Evolutionary conservation across 2,113 vertebrate genomes (phyloP).

Genomic region (Grammomys dolichurus): DNA sequence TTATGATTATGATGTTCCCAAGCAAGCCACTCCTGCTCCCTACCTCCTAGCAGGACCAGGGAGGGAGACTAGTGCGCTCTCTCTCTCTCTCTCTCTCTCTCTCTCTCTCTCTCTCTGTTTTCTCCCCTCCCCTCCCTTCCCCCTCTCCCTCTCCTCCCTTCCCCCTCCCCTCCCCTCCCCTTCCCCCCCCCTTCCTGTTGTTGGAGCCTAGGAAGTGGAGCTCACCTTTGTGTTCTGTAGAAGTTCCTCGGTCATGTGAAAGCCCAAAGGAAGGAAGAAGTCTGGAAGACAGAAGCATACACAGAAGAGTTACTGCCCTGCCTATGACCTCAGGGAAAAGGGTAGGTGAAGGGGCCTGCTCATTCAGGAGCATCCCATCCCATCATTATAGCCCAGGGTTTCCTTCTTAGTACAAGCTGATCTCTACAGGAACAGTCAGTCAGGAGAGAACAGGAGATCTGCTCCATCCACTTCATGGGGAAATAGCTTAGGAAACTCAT

Average conservation of each 20-base stretch:
- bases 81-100: no score
- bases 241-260: rapidly evolving
- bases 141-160: no score
- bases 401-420: neutral
- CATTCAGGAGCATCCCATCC: neutral
- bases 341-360: neutral
- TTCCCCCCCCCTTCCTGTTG: neutral
- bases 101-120: no score
- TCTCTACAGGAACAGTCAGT: neutral
- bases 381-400: neutral
- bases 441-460: neutral
- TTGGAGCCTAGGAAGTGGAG: neutral
- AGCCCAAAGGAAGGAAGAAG: neutral
- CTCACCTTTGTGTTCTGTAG: conserved; percentile 59
- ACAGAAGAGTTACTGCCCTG: neutral
- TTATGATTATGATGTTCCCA: neutral
- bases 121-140: no score
- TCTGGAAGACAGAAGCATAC: conserved; percentile 56
- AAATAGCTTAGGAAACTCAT: neutral
- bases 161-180: no score
- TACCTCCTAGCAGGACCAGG: neutral
- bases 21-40: no score
- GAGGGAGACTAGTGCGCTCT: neutral
- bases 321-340: neutral
- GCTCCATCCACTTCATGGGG: neutral